Evolutionary conservation across 2,888 invertebrate species (phyloP), one percentile per base, ranked within the genome.

Genomic region (Strigamia crassipes): DNA sequence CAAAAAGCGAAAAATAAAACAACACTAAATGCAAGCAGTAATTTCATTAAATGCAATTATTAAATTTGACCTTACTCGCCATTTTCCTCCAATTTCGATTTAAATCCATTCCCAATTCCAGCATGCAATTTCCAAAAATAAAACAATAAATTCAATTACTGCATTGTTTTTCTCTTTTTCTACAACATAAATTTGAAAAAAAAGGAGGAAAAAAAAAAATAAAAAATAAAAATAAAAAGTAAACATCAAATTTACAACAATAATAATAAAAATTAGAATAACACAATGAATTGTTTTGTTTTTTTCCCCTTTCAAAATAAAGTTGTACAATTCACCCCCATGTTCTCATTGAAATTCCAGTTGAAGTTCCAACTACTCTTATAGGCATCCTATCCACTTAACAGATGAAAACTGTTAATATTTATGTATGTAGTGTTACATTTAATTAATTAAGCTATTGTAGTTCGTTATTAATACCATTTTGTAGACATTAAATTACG

Each of bases 371-470:
- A 51, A 15, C 51, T 51, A 51, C 51, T 51, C 51, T 51, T 51
- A 51, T n/a, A n/a, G 51, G 51, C 51, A 51, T 51, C 51, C 51
- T 51, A 51, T 51, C 51, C 51, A 51, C 51, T 51, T 51, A 51
- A 51, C 51, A 18, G 51, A 18, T 51, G 18, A 34, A 51, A 51
- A 51, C 51, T 51, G 51, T 51, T 18, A 51, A 51, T 51, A 51
- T 51, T 51, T 51, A n/a, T n/a, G n/a, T 34, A 51, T 51, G 51
- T 51, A 51, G n/a, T 51, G 51, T 51, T 51, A 51, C 51, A 51
- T 51, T 34, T 13, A 51, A 42, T 51, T 51, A 51, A 51, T n/a
- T n/a, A n/a, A n/a, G 51, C 51, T 51, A 51, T 51, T 51, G 51
- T 51, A 51, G 10, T 9, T 51, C 18, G n/a, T 51, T 51, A 51